These are phyloP conservation scores for Jacana jacana DNA, from an alignment of 2,113 vertebrate species.

Conservation along the genomic window DNA sequence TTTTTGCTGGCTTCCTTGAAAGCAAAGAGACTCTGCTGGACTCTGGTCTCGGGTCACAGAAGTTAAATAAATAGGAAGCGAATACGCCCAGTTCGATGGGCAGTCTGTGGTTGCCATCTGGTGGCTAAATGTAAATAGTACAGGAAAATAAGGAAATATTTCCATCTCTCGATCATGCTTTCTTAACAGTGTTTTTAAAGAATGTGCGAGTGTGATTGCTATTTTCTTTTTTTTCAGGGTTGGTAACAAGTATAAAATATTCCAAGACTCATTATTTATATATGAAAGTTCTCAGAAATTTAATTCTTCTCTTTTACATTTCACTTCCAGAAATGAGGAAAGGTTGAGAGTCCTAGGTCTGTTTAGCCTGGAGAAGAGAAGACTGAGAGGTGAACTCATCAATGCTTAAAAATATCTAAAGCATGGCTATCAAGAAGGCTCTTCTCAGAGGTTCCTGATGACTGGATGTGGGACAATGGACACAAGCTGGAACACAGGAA, in stretches of 20 bases:
- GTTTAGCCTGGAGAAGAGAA: no score
- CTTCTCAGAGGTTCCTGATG: no score
- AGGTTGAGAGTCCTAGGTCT: no score
- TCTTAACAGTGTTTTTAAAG: neutral
- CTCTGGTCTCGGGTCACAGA: accelerated
- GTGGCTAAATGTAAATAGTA: neutral
- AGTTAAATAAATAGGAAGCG: neutral
- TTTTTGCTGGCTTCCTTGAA: constrained; percentile 10
- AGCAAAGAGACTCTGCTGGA: neutral
- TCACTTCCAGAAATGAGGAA: neutral
- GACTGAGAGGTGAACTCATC: no score
- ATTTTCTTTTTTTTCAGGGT: neutral
- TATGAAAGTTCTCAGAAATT: neutral
- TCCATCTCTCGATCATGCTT: accelerated
- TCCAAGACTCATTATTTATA: neutral
- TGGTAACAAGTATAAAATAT: neutral
- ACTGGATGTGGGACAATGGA: no score
- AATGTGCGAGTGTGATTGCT: accelerated
- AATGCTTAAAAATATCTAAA: no score
- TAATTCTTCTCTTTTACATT: neutral
- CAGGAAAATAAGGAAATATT: neutral
- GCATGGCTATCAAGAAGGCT: no score
- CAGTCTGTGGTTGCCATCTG: constrained; percentile 50
- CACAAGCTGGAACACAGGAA: no score
- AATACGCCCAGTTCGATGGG: accelerated